Evolutionary conservation across 2,113 vertebrate genomes (phyloP).

Genomic region (Axis porcinus): DNA sequence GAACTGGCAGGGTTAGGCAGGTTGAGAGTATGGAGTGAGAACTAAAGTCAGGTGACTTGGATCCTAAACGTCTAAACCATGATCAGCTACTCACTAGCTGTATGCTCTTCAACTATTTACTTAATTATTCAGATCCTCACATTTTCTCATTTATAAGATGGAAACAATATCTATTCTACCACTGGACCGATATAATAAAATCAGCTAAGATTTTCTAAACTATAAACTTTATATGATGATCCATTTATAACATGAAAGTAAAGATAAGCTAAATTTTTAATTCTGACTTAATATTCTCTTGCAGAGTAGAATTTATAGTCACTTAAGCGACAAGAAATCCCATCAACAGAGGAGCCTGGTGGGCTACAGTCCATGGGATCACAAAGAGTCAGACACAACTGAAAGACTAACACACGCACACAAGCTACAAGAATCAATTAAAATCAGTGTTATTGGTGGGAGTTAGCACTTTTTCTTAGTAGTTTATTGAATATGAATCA

Average conservation of each 20-base stretch:
- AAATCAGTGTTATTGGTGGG: background rate
- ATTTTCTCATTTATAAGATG: background rate
- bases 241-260: background rate
- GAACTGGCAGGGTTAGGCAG: background rate
- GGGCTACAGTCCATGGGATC: no score
- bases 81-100: background rate
- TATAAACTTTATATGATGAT: background rate
- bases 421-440: background rate
- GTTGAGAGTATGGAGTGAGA: background rate
- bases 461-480: background rate
- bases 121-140: background rate
- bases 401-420: rapidly evolving
- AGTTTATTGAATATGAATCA: background rate
- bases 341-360: background rate
- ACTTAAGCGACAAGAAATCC: background rate
- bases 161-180: background rate
- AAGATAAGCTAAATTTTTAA: background rate
- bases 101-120: background rate
- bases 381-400: background rate
- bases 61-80: background rate
- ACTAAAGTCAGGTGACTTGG: background rate
- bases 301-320: background rate
- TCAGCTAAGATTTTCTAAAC: background rate
- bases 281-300: slow-evolving; percentile 5
- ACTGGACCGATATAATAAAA: background rate